Conservation (phyloP, 2,113 vertebrate species). For the Xiphophorus maculatus region DNA sequence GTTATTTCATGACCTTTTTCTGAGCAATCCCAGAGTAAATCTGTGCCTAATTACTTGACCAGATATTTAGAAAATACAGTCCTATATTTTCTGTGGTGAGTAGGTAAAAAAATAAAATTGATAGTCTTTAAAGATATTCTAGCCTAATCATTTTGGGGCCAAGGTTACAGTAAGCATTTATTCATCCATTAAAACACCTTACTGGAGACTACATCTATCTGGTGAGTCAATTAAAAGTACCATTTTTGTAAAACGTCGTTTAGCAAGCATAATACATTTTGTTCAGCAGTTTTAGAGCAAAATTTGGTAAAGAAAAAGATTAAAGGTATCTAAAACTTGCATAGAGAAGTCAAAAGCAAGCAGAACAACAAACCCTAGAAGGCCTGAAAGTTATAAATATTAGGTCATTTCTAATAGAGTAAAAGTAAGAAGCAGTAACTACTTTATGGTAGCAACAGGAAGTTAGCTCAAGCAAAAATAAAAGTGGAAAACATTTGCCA, state of each 20-base stretch:
- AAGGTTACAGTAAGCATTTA: not conserved
- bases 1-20: constrained; percentile 39
- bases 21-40: constrained; percentile 9
- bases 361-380: no score
- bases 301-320: no score
- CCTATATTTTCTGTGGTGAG: not conserved
- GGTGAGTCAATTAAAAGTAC: not conserved
- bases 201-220: not conserved
- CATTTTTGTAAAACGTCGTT: not conserved
- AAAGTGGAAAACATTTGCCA: no score
- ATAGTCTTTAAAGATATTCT: not conserved
- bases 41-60: constrained; percentile 9
- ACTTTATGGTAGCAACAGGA: no score
- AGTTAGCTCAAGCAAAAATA: no score
- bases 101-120: not conserved
- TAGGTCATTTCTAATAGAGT: no score
- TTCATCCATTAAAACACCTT: not conserved
- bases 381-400: no score
- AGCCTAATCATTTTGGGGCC: not conserved
- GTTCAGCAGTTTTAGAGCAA: no score
- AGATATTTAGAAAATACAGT: not conserved
- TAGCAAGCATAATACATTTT: not conserved
- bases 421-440: no score
- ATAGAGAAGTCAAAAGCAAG: no score
- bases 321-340: no score